These are phyloP conservation scores for Tilapia sparmanii DNA, from an alignment of 2,113 vertebrate species.

Conservation along the genomic window DNA sequence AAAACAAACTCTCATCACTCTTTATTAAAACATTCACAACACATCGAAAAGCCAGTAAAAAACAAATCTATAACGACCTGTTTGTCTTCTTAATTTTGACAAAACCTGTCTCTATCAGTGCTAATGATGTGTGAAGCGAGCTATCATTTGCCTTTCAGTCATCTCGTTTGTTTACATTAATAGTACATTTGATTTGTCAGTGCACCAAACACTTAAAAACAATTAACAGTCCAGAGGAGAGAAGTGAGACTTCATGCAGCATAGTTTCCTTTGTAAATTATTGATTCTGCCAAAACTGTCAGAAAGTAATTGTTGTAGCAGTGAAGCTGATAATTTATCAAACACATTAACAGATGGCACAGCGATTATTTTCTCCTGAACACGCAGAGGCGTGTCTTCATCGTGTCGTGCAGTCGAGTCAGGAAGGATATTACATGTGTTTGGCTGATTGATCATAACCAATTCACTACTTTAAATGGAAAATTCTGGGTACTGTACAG, in stretches of 20 bases:
- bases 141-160: neutral
- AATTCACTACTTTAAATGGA: neutral
- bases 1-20: neutral
- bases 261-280: slow-evolving; percentile 20
- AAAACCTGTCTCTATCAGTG: neutral
- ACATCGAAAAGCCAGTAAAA: neutral
- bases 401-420: neutral
- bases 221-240: neutral
- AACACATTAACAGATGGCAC: slow-evolving; percentile 40
- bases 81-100: neutral
- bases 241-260: slow-evolving; percentile 37
- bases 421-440: neutral
- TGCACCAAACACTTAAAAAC: neutral
- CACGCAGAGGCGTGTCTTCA: slow-evolving; percentile 12
- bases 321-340: slow-evolving; percentile 38
- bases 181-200: neutral
- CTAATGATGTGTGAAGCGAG: neutral
- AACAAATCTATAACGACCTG: neutral
- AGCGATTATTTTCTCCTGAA: slow-evolving; percentile 25
- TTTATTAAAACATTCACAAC: neutral
- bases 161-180: neutral
- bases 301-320: slow-evolving; percentile 32
- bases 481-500: neutral
- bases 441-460: neutral
- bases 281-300: slow-evolving; percentile 44